phyloP scores from a whole-genome alignment of 2,113 vertebrate species.

The Odocoileus virginianus region DNA sequence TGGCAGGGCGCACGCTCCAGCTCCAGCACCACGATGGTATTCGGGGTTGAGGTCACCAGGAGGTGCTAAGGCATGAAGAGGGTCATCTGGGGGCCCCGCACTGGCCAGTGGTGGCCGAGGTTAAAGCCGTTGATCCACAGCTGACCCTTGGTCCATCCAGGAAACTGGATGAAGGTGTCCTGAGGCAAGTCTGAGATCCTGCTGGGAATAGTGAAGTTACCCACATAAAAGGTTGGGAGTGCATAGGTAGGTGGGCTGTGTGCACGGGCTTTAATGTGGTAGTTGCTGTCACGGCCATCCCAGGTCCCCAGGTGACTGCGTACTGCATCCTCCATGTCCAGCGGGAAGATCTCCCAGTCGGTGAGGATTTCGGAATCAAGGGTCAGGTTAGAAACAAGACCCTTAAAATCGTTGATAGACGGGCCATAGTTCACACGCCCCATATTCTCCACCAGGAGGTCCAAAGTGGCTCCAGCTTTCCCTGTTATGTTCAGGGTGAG shows the following conservation, averaged over 20 bases:
- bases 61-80: conserved; percentile 91
- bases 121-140: conserved; percentile 98
- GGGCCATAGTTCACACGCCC: conserved; percentile 92
- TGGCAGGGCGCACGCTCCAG: conserved; percentile 85
- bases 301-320: conserved; percentile 53
- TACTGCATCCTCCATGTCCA: conserved; percentile 87
- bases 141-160: conserved; percentile 95
- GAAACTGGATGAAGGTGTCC: conserved; percentile 92
- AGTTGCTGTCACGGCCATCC: fast-evolving
- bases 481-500: conserved; percentile 86
- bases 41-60: conserved; percentile 83
- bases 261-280: not conserved
- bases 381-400: conserved; percentile 90
- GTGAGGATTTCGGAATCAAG: conserved; percentile 80
- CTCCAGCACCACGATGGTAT: conserved; percentile 91
- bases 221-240: conserved; percentile 89
- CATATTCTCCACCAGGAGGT: conserved; percentile 95
- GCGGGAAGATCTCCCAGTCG: conserved; percentile 89
- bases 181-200: conserved; percentile 92
- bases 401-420: conserved; percentile 92
- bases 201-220: conserved; percentile 87
- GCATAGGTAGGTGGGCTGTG: not conserved
- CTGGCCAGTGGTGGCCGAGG: conserved; percentile 94
- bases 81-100: conserved; percentile 90
- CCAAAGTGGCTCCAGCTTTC: conserved; percentile 87